phyloP scores from a whole-genome alignment of 2,113 vertebrate genomes.

The Nothoprocta pentlandii region DNA sequence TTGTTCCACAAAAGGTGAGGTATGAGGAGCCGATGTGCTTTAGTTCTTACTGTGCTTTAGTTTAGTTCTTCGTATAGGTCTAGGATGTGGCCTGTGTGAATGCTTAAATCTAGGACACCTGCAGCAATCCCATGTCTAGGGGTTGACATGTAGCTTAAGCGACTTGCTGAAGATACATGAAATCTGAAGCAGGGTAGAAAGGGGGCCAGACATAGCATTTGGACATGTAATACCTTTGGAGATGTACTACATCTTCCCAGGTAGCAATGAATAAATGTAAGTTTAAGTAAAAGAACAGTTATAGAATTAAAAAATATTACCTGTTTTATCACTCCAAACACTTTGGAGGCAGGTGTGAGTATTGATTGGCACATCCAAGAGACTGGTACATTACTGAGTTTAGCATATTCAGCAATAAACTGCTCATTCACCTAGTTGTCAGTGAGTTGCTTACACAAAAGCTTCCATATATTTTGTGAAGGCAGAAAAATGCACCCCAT shows the following conservation, averaged over 20 bases:
- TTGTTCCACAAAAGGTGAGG: not conserved
- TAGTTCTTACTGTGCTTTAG: not conserved
- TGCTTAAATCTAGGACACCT: not conserved
- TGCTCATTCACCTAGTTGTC: not conserved
- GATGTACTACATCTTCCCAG: not conserved
- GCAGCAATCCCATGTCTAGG: accelerated
- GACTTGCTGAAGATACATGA: not conserved
- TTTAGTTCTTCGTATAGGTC: not conserved
- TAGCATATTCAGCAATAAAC: not conserved
- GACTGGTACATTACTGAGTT: not conserved
- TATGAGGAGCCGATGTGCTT: not conserved
- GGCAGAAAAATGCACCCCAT: slow-evolving; percentile 9
- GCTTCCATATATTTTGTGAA: not conserved
- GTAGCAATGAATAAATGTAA: not conserved
- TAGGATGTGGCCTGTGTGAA: not conserved
- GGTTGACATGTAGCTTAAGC: not conserved
- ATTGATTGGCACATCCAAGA: not conserved
- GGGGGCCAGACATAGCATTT: not conserved
- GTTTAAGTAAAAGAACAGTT: not conserved
- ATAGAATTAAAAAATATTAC: not conserved
- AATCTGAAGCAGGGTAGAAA: not conserved
- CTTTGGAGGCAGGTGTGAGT: not conserved
- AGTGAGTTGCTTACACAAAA: not conserved
- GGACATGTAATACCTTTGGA: not conserved
- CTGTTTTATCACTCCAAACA: not conserved